These are phyloP conservation scores for Rachycentron canadum DNA, from an alignment of 2,797 vertebrate species.

Conservation along the genomic window DNA sequence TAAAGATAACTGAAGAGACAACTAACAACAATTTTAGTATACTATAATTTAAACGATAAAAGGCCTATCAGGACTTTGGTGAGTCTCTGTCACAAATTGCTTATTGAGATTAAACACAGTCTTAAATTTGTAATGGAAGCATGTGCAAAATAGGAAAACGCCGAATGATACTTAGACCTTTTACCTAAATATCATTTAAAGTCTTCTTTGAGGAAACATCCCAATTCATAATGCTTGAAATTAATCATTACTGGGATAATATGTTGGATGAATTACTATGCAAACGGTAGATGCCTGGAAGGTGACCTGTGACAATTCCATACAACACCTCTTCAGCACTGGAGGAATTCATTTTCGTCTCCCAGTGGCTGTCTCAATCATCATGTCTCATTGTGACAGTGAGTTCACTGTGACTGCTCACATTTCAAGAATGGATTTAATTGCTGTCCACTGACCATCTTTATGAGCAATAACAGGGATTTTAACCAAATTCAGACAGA, in stretches of 20 bases:
- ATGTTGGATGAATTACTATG: slow-evolving; percentile 84
- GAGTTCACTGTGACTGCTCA: slow-evolving; percentile 80
- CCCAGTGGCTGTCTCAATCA: slow-evolving; percentile 84
- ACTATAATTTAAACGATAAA: not conserved
- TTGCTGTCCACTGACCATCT: slow-evolving; percentile 35
- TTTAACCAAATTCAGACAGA: slow-evolving; percentile 30
- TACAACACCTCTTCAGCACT: slow-evolving; percentile 78
- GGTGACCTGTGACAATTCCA: slow-evolving; percentile 85
- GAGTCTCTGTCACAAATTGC: slow-evolving; percentile 34
- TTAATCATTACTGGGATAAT: slow-evolving; percentile 87
- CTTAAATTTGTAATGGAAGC: slow-evolving; percentile 58
- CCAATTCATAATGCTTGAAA: slow-evolving; percentile 83
- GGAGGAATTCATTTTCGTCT: slow-evolving; percentile 90
- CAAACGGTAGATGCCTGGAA: slow-evolving; percentile 72
- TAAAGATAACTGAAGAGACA: not conserved
- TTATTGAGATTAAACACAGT: slow-evolving; percentile 61
- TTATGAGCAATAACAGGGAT: slow-evolving; percentile 38
- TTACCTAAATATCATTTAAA: slow-evolving; percentile 85
- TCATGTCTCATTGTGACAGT: slow-evolving; percentile 83
- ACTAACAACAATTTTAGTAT: not conserved
- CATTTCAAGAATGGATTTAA: slow-evolving; percentile 66
- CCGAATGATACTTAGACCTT: slow-evolving; percentile 76
- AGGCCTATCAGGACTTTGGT: not conserved
- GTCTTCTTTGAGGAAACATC: slow-evolving; percentile 83
- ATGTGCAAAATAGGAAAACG: slow-evolving; percentile 65